Base-by-base conservation (phyloP, 2,797 vertebrate species). In the Carapus acus region DNA sequence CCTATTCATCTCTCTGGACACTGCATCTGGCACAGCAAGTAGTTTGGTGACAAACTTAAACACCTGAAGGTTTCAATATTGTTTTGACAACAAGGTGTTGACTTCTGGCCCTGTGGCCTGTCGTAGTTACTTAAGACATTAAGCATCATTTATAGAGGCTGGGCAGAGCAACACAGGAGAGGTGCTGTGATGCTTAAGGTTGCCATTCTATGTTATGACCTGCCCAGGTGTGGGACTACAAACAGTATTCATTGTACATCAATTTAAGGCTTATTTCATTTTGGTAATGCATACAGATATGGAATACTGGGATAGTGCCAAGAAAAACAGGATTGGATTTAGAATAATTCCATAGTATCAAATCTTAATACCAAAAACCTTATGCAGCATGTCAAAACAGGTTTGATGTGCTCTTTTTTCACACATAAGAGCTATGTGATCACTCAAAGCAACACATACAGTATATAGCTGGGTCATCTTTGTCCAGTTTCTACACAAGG, bases 61-160 rank as follows among this genome's bases (percentile, higher is more conserved):
- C 73, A 80, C 69, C 69, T 81, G 62, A 79, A 79, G 59, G 77
- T 69, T 75, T 54, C n/a, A 54, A 61, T 73, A 66, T 72, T 76
- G 67, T 81, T 83, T 65, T 63, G 58, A 79, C 73, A 80, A 78
- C 74, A 73, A 43, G 71, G 71, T 65, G 74, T 69, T 70, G 74
- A 83, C 67, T 78, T 78, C 64, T 75, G 74, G 71, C 72, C 69
- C 48, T 64, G 51, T 62, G 77, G 54, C 43, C 46, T 9, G 58
- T 78, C 75, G 81, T 17, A 66, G 73, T 60, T 70, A 65, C 78
- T 81, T 76, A 71, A 80, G 69, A 70, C 65, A 65, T 74, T 69
- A 77, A 82, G 79, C 71, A 62, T 70, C 73, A 65, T 77, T 83
- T 76, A 71, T 80, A 67, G 71, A 63, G 71, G 58, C 61, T 37